phyloP scores from a whole-genome alignment of 2,797 vertebrate species.

The Prionace glauca region DNA sequence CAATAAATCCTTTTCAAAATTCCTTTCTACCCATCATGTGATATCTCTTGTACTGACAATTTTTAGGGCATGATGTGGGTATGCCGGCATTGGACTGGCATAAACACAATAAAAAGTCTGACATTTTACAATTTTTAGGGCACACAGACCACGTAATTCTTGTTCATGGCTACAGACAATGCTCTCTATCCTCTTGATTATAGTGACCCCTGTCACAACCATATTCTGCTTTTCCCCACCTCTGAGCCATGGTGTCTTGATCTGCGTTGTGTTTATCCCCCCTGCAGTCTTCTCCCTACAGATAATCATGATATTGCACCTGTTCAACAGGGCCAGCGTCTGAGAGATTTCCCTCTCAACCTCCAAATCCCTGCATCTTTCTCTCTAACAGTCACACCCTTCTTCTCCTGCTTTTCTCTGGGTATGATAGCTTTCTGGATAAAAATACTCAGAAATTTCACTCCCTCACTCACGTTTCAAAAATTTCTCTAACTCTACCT shows the following conservation, averaged over 20 bases:
- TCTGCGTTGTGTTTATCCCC: neutral
- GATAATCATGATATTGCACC: no score
- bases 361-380: neutral
- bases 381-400: neutral
- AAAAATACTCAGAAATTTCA: no score
- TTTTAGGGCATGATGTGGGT: neutral
- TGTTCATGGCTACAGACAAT: neutral
- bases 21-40: neutral
- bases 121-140: neutral
- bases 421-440: neutral
- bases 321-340: no score
- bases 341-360: neutral
- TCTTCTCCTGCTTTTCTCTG: neutral
- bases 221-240: neutral
- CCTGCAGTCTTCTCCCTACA: neutral
- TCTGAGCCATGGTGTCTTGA: neutral
- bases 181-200: neutral
- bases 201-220: neutral
- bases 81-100: no score
- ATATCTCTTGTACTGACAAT: neutral
- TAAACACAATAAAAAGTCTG: no score
- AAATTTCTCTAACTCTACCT: neutral
- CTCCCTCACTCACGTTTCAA: no score
- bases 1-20: neutral
- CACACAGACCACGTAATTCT: neutral